These are phyloP conservation scores for Benitochromis conjunctus DNA, from an alignment of 2,113 vertebrate genomes.

Conservation along the genomic window DNA sequence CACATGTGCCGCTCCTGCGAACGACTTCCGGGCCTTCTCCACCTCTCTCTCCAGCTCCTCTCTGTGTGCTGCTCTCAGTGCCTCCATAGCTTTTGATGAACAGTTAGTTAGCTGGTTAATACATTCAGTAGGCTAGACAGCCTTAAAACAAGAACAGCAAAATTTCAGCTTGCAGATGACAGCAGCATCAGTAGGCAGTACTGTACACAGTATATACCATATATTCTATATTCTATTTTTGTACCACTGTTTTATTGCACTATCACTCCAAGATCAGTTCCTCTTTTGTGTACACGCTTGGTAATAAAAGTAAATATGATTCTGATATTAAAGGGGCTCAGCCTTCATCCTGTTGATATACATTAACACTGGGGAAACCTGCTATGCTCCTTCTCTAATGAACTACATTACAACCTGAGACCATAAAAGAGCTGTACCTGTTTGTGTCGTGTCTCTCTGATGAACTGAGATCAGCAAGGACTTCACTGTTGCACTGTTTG, in stretches of 20 bases:
- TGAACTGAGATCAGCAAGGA: neutral
- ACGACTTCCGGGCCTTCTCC: constrained; percentile 74
- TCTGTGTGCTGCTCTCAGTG: constrained; percentile 83
- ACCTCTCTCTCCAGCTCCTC: constrained; percentile 83
- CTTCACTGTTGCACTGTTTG: neutral
- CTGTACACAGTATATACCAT: neutral
- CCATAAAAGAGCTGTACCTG: no score
- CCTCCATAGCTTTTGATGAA: constrained; percentile 79
- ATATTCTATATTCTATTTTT: neutral
- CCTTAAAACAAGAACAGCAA: neutral
- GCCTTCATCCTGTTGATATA: no score
- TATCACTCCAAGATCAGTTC: neutral
- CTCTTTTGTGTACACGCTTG: neutral
- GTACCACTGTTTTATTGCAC: neutral
- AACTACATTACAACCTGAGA: no score
- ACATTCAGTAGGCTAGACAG: neutral
- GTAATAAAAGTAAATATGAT: neutral
- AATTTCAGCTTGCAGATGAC: neutral
- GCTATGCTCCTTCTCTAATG: no score
- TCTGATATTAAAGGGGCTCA: no score
- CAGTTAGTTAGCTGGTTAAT: neutral
- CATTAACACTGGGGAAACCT: no score
- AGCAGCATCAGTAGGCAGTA: neutral
- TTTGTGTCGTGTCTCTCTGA: no score
- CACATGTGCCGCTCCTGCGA: constrained; percentile 58